Percentiles rank a stretch among this genome's conserved stretches.
These are phyloP conservation scores for Mesopsocus fuscifrons DNA, from an alignment of 2,888 invertebrate genomes.

Conservation along the genomic window DNA sequence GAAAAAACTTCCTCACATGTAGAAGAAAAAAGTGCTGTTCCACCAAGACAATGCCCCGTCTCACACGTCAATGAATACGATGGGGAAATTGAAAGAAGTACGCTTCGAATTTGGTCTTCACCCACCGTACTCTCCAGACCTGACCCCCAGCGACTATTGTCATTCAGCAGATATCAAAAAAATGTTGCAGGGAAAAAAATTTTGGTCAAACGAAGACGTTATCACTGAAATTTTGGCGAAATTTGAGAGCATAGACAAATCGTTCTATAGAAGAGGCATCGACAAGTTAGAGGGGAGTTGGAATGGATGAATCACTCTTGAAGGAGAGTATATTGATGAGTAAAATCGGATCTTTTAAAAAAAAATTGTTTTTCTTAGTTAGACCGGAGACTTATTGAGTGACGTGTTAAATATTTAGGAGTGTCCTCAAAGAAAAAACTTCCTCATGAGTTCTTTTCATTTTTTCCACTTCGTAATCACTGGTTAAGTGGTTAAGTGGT, in stretches of 20 bases:
- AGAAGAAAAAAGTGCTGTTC: conserved; percentile 12
- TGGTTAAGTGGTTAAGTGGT: no score
- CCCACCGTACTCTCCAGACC: conserved; percentile 14
- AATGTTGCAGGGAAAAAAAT: conserved; percentile 14
- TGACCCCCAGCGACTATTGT: conserved; percentile 12
- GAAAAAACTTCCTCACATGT: no score
- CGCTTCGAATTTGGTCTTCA: conserved; percentile 13
- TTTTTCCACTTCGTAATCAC: no score
- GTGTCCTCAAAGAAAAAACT: no score
- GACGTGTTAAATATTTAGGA: no score
- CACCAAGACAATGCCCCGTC: conserved; percentile 7
- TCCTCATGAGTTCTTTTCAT: no score
- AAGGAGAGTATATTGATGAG: conserved; percentile 14
- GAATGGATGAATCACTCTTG: conserved; percentile 13
- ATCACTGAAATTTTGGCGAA: conserved; percentile 14
- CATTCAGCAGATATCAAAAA: conserved; percentile 14
- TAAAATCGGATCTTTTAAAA: conserved; percentile 9
- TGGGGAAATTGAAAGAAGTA: conserved; percentile 14
- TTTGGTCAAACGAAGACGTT: conserved; percentile 14
- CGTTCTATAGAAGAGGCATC: conserved; percentile 12
- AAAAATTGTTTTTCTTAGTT: conserved; percentile 8
- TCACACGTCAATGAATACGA: conserved; percentile 15
- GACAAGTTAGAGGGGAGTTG: conserved; percentile 13
- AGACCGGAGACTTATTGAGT: no score
- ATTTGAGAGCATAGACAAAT: conserved; percentile 13